These are phyloP conservation scores for Heteractis magnifica DNA, from an alignment of 92 coral and sea anemone genomes.

Conservation along the genomic window DNA sequence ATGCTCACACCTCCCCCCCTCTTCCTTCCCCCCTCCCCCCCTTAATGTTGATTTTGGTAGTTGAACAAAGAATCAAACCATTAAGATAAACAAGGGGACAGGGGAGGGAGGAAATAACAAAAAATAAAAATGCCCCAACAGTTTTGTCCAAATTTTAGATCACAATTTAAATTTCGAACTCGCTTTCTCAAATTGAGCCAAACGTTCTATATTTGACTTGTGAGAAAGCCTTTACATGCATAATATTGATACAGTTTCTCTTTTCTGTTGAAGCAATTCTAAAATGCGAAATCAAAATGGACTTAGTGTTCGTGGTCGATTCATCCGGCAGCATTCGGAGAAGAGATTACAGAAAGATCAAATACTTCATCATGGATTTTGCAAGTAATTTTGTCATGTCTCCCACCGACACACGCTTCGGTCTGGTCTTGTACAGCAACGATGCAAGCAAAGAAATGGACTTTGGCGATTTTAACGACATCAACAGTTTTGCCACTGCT, in stretches of 20 bases:
- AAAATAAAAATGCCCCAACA: neutral
- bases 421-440: conserved; percentile 69
- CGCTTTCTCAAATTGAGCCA: too few species aligned
- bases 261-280: conserved; percentile 11
- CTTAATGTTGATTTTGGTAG: too few species aligned
- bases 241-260: neutral
- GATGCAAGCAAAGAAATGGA: conserved; percentile 43
- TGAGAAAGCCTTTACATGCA: too few species aligned
- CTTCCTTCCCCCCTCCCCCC: too few species aligned
- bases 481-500: conserved; percentile 39
- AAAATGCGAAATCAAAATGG: conserved; percentile 32
- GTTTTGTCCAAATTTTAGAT: neutral
- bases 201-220: too few species aligned
- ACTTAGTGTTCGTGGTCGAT: conserved; percentile 51
- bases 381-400: conserved; percentile 65
- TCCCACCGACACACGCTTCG: conserved; percentile 68
- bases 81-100: too few species aligned
- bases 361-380: conserved; percentile 48
- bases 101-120: too few species aligned
- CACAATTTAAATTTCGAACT: too few species aligned
- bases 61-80: too few species aligned
- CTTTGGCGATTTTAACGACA: conserved; percentile 43
- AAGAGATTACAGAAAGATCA: conserved; percentile 32
- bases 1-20: too few species aligned
- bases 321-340: conserved; percentile 52